These are phyloP conservation scores for Myocastor coypus DNA, from an alignment of 2,113 vertebrate species.

Conservation along the genomic window DNA sequence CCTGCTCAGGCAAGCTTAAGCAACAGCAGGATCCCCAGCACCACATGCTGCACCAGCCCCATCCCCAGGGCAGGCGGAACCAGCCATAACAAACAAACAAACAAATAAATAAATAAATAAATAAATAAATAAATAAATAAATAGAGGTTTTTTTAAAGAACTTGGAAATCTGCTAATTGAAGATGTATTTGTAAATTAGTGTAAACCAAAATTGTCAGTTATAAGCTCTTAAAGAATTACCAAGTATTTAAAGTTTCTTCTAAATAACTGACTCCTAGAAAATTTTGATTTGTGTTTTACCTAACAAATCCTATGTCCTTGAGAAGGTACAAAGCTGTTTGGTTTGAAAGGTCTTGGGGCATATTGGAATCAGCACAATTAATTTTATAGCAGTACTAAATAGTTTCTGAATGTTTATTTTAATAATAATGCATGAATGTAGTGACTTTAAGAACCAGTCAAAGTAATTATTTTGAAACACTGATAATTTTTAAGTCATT, in stretches of 20 bases:
- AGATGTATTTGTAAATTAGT: neutral
- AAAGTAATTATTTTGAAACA: slow-evolving; percentile 62
- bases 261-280: slow-evolving; percentile 46
- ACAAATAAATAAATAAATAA: no score
- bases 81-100: no score
- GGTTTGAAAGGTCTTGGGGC: neutral
- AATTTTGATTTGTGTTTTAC: neutral
- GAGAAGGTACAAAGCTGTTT: slow-evolving; percentile 30
- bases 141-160: neutral
- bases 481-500: slow-evolving; percentile 18
- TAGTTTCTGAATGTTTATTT: slow-evolving; percentile 39
- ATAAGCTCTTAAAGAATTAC: neutral
- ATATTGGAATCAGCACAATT: neutral
- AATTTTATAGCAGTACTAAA: slow-evolving; percentile 40
- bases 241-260: slow-evolving; percentile 27
- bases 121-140: no score
- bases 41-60: no score
- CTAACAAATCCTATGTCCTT: slow-evolving; percentile 57
- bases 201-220: neutral
- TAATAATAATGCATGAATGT: slow-evolving; percentile 49
- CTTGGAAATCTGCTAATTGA: neutral
- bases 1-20: no score
- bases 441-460: slow-evolving; percentile 40
- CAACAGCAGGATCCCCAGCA: no score
- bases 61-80: no score